Base-by-base conservation (phyloP, 2,113 vertebrate genomes). In the Oxygymnocypris stewartii region DNA sequence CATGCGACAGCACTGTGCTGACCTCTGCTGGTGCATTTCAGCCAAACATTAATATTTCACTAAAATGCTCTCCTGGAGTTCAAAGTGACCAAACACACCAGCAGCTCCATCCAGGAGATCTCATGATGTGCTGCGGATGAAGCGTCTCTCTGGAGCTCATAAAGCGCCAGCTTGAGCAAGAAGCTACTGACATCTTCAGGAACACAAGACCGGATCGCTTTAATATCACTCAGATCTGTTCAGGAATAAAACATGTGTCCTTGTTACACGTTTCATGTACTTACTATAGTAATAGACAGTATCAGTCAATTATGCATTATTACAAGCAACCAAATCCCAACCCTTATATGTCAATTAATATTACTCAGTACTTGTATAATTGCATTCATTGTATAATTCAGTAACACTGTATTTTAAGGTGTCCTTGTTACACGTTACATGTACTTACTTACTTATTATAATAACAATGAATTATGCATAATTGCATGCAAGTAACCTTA, bases 181-280 rank as follows among this genome's bases (percentile, higher is more conserved):
- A 96, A 96, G 0, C 86, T 91, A 25, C 96, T 94, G 51, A 96
- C 94, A 80, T 93, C 90, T 79, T 93, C 92, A 87, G 96, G 94
- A 84, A 96, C 93, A 59, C 93, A 85, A 49, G 90, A 90, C 40
- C 94, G 93, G 74, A 97, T 95, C 3, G 88, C 92, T 85, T 94
- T 90, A 82, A 95, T 91, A 89, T 95, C 93, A 88, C 87, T 89
- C n/a, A 91, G 90, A 69, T 96, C 96, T 97, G 90, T 23, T 16
- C 44, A 51, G 44, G 63, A 73, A 90, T 84, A 73, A 51, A 88
- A 80, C 6, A 75, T 61, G 23, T 61, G 57, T 10, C 2, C 57
- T 61, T 61, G 57, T 59, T 51, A 51, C 49, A 49, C 4, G 47
- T 49, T 57, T 23, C 8, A 7, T 57, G 51, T 54, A 54, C 14